A percentile compares a stretch with the other conserved stretches of the same genome.
These are phyloP conservation scores for Rhynchopsitta pachyrhyncha DNA, from an alignment of 2,113 vertebrate genomes.

Conservation along the genomic window DNA sequence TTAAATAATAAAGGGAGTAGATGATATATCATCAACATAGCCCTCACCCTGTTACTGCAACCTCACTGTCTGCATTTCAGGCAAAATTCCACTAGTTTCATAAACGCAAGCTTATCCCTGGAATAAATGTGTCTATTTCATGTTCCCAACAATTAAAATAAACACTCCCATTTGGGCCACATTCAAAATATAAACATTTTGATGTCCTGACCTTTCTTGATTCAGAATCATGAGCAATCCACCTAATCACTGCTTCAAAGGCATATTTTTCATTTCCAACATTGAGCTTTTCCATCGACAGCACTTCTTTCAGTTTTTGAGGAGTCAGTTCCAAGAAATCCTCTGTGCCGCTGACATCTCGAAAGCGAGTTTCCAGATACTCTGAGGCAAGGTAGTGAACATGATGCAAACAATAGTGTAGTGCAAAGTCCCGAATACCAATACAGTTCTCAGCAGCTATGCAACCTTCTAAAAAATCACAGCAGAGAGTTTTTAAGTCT, in stretches of 20 bases:
- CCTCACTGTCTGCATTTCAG: background rate
- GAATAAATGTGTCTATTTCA: background rate
- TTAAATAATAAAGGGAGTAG: background rate
- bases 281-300: constrained; percentile 94
- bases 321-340: constrained; percentile 92
- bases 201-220: constrained; percentile 83
- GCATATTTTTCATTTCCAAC: constrained; percentile 94
- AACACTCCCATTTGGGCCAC: background rate
- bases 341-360: constrained; percentile 89
- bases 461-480: too few relatives aligned
- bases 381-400: constrained; percentile 94
- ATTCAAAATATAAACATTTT: background rate
- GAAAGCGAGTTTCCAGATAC: constrained; percentile 96
- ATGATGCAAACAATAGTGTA: constrained; percentile 95
- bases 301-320: constrained; percentile 88
- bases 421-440: constrained; percentile 79
- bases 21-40: background rate
- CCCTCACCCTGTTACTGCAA: background rate
- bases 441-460: too few relatives aligned
- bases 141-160: background rate
- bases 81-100: background rate
- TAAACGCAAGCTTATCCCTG: background rate
- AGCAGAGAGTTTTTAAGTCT: too few relatives aligned
- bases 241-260: constrained; percentile 93
- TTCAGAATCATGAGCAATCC: constrained; percentile 89